A percentile compares a stretch with the other conserved stretches of the same genome.
These are phyloP conservation scores for Schizotus pectinicornis DNA, from an alignment of 2,888 invertebrate species.

Conservation along the genomic window DNA sequence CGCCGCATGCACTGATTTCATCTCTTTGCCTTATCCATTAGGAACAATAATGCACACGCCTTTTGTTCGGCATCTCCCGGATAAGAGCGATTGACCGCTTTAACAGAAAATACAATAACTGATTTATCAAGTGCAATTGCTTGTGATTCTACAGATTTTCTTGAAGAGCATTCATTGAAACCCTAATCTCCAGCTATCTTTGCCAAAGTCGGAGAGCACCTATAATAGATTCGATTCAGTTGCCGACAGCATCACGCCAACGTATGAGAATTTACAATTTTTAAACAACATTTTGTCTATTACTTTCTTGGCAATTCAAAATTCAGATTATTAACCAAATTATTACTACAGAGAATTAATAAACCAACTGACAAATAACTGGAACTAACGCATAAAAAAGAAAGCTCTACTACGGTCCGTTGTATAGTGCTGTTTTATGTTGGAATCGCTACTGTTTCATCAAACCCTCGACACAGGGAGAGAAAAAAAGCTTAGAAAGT, in stretches of 20 bases:
- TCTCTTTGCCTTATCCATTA: slow-evolving; percentile 34
- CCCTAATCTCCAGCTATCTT: slow-evolving; percentile 29
- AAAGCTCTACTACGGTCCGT: slow-evolving; percentile 18
- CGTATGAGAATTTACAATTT: no score
- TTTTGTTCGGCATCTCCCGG: slow-evolving; percentile 33
- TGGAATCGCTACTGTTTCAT: slow-evolving; percentile 25
- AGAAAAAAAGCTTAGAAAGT: slow-evolving; percentile 24
- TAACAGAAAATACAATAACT: slow-evolving; percentile 45
- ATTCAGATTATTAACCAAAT: no score
- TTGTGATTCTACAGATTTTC: slow-evolving; percentile 38
- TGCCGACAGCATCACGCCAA: no score
- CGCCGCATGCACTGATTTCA: slow-evolving; percentile 27
- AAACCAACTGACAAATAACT: no score
- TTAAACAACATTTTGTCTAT: no score
- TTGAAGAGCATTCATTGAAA: slow-evolving; percentile 31
- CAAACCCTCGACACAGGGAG: slow-evolving; percentile 17
- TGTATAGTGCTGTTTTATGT: slow-evolving; percentile 21
- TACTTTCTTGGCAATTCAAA: no score
- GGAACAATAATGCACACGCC: slow-evolving; percentile 36
- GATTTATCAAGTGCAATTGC: slow-evolving; percentile 44
- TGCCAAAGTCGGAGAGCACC: background rate
- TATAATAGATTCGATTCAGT: no score
- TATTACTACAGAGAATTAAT: no score
- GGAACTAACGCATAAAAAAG: background rate
- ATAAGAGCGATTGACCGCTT: slow-evolving; percentile 42